Percentiles rank a stretch among this genome's conserved stretches.
phyloP scores from a whole-genome alignment of 2,888 invertebrate genomes.

The Macrophya annulata region DNA sequence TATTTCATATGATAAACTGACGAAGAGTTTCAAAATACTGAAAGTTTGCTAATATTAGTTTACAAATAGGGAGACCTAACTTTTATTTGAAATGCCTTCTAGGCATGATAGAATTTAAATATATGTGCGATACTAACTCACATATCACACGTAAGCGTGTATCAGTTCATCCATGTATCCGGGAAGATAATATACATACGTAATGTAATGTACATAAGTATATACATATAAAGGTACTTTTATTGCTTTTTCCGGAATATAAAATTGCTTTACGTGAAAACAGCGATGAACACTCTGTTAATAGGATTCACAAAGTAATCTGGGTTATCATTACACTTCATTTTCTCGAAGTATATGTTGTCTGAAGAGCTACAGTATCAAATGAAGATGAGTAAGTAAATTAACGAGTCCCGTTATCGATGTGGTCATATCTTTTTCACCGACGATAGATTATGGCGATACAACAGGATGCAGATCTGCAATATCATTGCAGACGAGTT shows the following conservation, averaged over 20 bases:
- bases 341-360: background rate
- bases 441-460: background rate
- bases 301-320: background rate
- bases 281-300: background rate
- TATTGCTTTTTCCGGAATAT: background rate
- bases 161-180: too few species aligned
- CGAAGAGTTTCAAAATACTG: background rate
- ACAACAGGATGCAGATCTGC: background rate
- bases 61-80: background rate
- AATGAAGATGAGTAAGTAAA: background rate
- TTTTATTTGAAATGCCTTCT: background rate
- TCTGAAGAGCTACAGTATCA: background rate
- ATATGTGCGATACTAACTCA: background rate
- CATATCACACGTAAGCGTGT: too few species aligned
- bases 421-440: background rate
- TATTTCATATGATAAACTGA: background rate
- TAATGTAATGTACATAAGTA: too few species aligned
- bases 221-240: too few species aligned
- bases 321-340: background rate
- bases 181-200: too few species aligned
- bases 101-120: background rate
- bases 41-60: background rate
- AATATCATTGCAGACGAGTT: background rate
- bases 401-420: background rate
- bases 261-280: too few species aligned